Percentiles rank a stretch among this genome's conserved stretches.
Evolutionary conservation across 2,113 vertebrate species (phyloP).

Genomic region (Pan troglodytes): NHGRI_mPanTro3-v2.1_pri NC_072416.2:48996001-48996500

Average conservation of each 20-base stretch:
- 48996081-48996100: background rate
- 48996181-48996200: no score
- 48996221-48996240: background rate
- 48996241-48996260: background rate
- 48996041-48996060: accelerated
- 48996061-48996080: background rate
- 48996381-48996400: accelerated
- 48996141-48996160: no score
- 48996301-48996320: background rate
- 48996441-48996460: background rate
- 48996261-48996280: background rate
- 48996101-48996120: background rate
- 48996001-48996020: no score
- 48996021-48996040: background rate
- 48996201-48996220: background rate
- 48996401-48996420: background rate
- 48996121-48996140: background rate
- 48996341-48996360: background rate
- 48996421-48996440: background rate
- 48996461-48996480: background rate
- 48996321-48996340: no score
- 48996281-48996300: accelerated
- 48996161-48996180: background rate
- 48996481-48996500: background rate
- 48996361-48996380: background rate